Percentiles rank a stretch among this genome's conserved stretches.
These are phyloP conservation scores for Pseudorasbora parva DNA, from an alignment of 2,113 vertebrate species.

Conservation along the genomic window DNA sequence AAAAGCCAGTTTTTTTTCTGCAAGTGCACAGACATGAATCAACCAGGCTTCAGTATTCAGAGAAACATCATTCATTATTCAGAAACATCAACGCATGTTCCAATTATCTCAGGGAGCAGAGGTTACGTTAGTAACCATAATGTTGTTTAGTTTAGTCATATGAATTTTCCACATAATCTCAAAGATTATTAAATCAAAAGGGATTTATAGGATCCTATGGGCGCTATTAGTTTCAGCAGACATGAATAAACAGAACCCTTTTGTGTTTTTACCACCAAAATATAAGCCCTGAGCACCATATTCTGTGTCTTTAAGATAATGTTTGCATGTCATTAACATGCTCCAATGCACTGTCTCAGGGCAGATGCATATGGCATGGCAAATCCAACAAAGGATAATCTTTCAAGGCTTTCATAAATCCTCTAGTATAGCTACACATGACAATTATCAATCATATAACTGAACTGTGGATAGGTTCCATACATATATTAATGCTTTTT, in stretches of 20 bases:
- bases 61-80: too few relatives aligned
- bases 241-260: not conserved
- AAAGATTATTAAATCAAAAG: not conserved
- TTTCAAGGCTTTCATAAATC: slow-evolving; percentile 24
- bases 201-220: not conserved
- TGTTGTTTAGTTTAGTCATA: not conserved
- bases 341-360: not conserved
- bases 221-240: not conserved
- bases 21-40: too few relatives aligned
- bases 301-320: not conserved
- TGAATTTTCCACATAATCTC: not conserved
- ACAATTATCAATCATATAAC: slow-evolving; percentile 10
- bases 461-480: not conserved
- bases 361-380: not conserved
- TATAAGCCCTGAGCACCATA: not conserved
- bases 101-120: too few relatives aligned
- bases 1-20: too few relatives aligned
- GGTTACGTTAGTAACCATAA: too few relatives aligned
- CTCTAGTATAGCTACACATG: slow-evolving; percentile 10
- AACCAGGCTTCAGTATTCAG: too few relatives aligned
- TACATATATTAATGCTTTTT: not conserved
- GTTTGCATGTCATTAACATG: slow-evolving; percentile 1
- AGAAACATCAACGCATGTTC: too few relatives aligned
- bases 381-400: slow-evolving; percentile 48
- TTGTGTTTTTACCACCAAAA: not conserved